Percentiles rank a stretch among this genome's conserved stretches.
phyloP scores from a whole-genome alignment of 2,888 invertebrate genomes.

The Thera britannica region DNA sequence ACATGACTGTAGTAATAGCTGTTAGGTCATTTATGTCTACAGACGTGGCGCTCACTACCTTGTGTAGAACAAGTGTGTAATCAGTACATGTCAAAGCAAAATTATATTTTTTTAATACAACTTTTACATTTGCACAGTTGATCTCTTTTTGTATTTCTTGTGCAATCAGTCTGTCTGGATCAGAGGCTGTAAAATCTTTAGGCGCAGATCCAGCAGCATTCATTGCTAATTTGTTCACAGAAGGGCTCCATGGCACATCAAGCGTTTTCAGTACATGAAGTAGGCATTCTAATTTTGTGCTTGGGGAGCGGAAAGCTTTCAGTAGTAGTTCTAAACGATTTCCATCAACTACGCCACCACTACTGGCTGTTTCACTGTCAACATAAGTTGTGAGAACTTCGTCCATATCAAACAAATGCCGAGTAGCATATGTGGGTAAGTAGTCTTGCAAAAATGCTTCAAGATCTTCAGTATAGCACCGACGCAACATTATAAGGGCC shows the following conservation, averaged over 20 bases:
- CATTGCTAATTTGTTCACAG: constrained; percentile 65
- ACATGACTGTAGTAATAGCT: constrained; percentile 65
- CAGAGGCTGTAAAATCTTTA: constrained; percentile 71
- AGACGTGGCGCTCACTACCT: constrained; percentile 59
- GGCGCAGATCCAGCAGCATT: constrained; percentile 62
- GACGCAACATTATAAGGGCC: constrained; percentile 74
- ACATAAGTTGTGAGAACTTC: constrained; percentile 70
- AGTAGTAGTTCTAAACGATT: constrained; percentile 68
- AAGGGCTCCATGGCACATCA: constrained; percentile 75
- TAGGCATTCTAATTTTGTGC: constrained; percentile 70
- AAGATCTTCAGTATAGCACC: constrained; percentile 81
- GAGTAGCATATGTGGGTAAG: constrained; percentile 70
- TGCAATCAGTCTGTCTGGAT: constrained; percentile 64
- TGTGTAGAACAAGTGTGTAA: constrained; percentile 71
- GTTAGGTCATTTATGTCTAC: constrained; percentile 71
- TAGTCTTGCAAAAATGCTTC: constrained; percentile 69
- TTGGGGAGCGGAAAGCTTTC: constrained; percentile 65
- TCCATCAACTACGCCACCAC: constrained; percentile 74
- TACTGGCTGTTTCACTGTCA: constrained; percentile 71
- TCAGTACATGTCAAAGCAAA: constrained; percentile 72
- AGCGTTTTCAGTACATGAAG: constrained; percentile 74
- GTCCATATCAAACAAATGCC: constrained; percentile 75
- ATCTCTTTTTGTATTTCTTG: constrained; percentile 75
- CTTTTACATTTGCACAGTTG: constrained; percentile 75
- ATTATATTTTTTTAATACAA: constrained; percentile 77